Evolutionary conservation across 35 echinoderm and acorn worm genomes (phyloP), one percentile per base, ranked within the genome.

Genomic region (Patiria miniata): DNA sequence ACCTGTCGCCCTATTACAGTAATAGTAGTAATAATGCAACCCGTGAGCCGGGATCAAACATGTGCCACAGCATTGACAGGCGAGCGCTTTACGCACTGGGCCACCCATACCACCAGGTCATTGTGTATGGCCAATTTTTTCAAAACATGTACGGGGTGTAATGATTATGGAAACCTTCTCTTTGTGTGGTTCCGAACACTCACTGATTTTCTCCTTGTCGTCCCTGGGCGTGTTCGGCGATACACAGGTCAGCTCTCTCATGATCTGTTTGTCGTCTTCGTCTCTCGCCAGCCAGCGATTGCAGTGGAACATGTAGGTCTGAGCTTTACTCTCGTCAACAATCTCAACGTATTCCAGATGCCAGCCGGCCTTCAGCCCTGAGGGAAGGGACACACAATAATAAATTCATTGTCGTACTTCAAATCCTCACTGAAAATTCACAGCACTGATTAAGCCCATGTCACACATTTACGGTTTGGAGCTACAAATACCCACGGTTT

Each of bases 201-300:
- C 78, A 97, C 95, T 89, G 37, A 98, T 88, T 83, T 98, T 98
- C 47, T 88, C 96, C 47, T 98, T 94, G 50, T 98, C 93, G 37
- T 94, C 89, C 58, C 89, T 88, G 4, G 93, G 96, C 39, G 89
- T 92, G 81, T 47, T 79, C 42, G 39, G 81, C 36, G 77, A 85
- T 57, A 60, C 59, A 85, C 96, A 98, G 23, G 85, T 94, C 8
- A 93, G 52, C 59, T 95, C 93, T 79, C 93, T 81, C 88, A 95
- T 91, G 26, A 95, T 95, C 60, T 95, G 93, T 50, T 83, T 86
- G 40, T 91, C 89, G 52, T 95, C 93, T 56, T 90, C 92, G 51
- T 86, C 87, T 83, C 82, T 85, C 7, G 87, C 87, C 54, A 94
- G 77, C 96, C 96, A 98, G 18, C 89, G 89, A 61, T 89, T 87